These are phyloP conservation scores for Bacillus rossius DNA, from an alignment of 1,140 invertebrate species.

Conservation along the genomic window DNA sequence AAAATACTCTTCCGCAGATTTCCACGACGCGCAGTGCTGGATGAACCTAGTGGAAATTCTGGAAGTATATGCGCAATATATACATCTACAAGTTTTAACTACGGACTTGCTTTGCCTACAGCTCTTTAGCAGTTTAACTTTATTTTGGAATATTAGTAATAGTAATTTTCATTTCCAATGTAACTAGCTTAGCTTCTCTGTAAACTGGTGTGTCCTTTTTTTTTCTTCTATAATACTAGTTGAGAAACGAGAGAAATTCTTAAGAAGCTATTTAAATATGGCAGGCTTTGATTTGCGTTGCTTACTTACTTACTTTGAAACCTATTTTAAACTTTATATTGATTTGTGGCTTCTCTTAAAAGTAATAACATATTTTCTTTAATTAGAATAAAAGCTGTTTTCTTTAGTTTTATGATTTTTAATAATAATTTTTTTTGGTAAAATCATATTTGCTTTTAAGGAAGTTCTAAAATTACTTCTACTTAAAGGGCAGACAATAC, in stretches of 20 bases:
- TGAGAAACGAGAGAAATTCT: slow-evolving; percentile 11
- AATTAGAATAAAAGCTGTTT: slow-evolving; percentile 14
- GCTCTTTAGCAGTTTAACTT: slow-evolving; percentile 11
- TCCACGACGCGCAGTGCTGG: not conserved
- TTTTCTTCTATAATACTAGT: slow-evolving; percentile 6
- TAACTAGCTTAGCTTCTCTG: slow-evolving; percentile 15
- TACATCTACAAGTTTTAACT: slow-evolving; percentile 14
- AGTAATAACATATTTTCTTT: slow-evolving; percentile 11
- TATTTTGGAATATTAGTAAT: slow-evolving; percentile 14
- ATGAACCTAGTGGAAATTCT: slow-evolving; percentile 2
- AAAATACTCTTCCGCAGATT: slow-evolving; percentile 4
- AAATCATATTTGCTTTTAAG: slow-evolving; percentile 15
- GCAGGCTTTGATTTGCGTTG: slow-evolving; percentile 17
- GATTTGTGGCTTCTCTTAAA: slow-evolving; percentile 16
- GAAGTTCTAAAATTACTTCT: slow-evolving; percentile 16
- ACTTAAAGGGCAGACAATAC: slow-evolving; percentile 11
- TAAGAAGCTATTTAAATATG: slow-evolving; percentile 17
- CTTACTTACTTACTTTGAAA: slow-evolving; percentile 17
- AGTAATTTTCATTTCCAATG: slow-evolving; percentile 12
- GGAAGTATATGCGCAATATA: slow-evolving; percentile 12
- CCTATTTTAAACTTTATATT: slow-evolving; percentile 15
- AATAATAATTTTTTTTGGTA: slow-evolving; percentile 5
- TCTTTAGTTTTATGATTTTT: slow-evolving; percentile 9
- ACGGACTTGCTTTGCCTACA: slow-evolving; percentile 14
- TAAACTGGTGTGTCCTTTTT: slow-evolving; percentile 12